Conservation (phyloP, 2,888 invertebrate genomes). For the Melanchra persicariae region DNA sequence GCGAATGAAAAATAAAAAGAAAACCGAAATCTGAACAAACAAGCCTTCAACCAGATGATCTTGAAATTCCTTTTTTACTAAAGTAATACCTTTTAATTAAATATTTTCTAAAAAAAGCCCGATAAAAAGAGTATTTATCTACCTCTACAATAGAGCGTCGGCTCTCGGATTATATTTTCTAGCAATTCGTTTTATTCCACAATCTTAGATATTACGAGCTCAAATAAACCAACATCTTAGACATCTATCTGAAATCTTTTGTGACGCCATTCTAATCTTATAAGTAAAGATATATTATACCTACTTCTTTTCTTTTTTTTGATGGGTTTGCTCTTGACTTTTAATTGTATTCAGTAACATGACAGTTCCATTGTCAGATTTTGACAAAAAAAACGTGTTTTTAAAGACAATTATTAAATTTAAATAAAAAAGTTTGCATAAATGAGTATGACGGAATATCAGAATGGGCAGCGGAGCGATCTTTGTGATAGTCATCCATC, state of each 20-base stretch:
- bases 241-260: not conserved
- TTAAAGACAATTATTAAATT: too few species aligned
- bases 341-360: too few species aligned
- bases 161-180: conserved; percentile 12
- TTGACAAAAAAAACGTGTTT: too few species aligned
- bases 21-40: not conserved
- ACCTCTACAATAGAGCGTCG: conserved; percentile 1
- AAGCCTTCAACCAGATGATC: not conserved
- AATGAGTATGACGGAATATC: too few species aligned
- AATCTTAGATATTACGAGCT: conserved; percentile 3
- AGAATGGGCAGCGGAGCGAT: too few species aligned
- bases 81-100: conserved; percentile 22
- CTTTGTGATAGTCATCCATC: too few species aligned
- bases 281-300: conserved; percentile 1
- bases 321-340: too few species aligned
- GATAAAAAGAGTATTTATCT: conserved; percentile 2
- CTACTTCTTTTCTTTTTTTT: too few species aligned
- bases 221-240: not conserved
- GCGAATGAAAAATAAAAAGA: conserved; percentile 1
- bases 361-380: too few species aligned
- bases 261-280: not conserved
- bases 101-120: conserved; percentile 6
- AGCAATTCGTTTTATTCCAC: conserved; percentile 3
- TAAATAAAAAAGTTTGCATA: too few species aligned
- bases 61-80: conserved; percentile 14